Percentiles rank a stretch among this genome's conserved stretches.
phyloP scores from a whole-genome alignment of 2,113 vertebrate species.

The Syrmaticus mikado region DNA sequence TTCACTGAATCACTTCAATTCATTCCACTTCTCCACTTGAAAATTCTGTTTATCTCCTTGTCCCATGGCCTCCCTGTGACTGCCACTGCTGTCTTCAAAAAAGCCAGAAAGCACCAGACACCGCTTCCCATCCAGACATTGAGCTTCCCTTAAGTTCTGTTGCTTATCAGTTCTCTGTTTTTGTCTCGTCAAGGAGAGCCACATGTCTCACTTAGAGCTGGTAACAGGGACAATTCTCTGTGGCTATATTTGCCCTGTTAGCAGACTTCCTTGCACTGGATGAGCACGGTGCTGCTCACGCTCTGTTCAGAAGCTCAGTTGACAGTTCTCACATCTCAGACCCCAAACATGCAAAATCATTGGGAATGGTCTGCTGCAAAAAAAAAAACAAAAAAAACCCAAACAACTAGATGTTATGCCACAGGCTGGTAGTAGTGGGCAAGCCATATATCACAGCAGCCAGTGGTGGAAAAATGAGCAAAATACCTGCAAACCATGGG shows the following conservation, averaged over 20 bases:
- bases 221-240: neutral
- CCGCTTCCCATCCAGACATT: rapidly evolving
- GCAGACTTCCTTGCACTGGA: neutral
- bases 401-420: neutral
- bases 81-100: neutral
- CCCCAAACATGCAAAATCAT: neutral
- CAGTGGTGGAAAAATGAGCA: neutral
- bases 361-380: neutral
- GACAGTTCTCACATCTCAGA: neutral
- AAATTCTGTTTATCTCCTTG: neutral
- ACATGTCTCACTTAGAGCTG: neutral
- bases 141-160: neutral
- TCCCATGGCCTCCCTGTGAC: neutral
- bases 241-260: neutral
- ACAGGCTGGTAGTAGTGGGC: neutral
- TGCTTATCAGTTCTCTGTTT: neutral
- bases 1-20: neutral
- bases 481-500: neutral
- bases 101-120: neutral
- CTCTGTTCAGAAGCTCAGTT: neutral
- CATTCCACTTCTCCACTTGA: neutral
- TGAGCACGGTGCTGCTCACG: neutral
- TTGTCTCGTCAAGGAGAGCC: neutral
- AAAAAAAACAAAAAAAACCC: neutral
- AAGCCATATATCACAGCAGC: neutral